Evolutionary conservation across 1,140 invertebrate genomes (phyloP).

Genomic region (Drosophila arawakana): DNA sequence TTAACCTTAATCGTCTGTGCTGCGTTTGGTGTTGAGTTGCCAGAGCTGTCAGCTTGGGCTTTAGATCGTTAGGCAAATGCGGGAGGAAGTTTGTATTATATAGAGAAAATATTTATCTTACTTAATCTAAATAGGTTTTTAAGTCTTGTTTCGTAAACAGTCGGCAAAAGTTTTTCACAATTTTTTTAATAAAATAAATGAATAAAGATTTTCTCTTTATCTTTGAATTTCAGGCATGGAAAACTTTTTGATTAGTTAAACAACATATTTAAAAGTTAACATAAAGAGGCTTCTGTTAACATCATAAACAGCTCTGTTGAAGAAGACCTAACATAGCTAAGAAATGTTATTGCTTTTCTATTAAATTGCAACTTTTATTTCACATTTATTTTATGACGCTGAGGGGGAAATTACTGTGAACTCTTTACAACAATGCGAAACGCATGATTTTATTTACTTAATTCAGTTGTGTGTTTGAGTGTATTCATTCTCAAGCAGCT

Average conservation of each 20-base stretch:
- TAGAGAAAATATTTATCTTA: neutral
- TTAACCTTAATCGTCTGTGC: slow-evolving; percentile 71
- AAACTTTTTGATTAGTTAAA: no score
- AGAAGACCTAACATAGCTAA: neutral
- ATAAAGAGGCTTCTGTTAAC: no score
- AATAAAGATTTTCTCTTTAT: no score
- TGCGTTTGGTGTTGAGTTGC: slow-evolving; percentile 44
- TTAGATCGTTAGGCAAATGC: slow-evolving; percentile 40
- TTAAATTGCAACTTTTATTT: neutral
- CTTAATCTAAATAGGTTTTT: neutral
- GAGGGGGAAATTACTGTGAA: slow-evolving; percentile 5
- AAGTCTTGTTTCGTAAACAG: neutral
- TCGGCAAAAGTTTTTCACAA: no score
- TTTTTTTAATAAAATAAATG: no score
- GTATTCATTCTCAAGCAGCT: slow-evolving; percentile 24
- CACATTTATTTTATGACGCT: slow-evolving; percentile 11
- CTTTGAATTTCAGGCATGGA: no score
- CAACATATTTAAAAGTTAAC: no score
- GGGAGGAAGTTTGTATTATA: slow-evolving; percentile 18
- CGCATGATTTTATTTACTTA: slow-evolving; percentile 43
- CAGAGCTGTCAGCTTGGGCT: slow-evolving; percentile 33
- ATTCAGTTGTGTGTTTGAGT: neutral
- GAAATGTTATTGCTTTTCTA: neutral
- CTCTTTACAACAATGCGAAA: slow-evolving; percentile 41
- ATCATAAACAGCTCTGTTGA: neutral